Percentiles rank a stretch among this genome's conserved stretches.
Conservation (phyloP, 2,113 vertebrate genomes). For the Atractosteus spatula region DNA sequence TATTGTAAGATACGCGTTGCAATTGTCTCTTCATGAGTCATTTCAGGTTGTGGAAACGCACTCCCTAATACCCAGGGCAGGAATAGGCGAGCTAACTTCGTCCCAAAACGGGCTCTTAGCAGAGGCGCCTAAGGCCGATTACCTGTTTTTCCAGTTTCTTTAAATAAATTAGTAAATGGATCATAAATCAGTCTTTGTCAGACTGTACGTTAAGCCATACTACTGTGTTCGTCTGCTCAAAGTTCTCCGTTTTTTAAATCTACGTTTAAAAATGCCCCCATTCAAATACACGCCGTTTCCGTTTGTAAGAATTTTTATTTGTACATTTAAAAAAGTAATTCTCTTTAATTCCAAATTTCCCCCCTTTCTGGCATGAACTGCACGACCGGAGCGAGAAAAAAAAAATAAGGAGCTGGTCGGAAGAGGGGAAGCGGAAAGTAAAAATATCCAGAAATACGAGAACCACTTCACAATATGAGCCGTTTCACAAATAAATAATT, state of each 20-base stretch:
- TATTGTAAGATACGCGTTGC: no score
- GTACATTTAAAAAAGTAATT: slow-evolving; percentile 89
- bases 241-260: not conserved
- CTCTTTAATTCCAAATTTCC: slow-evolving; percentile 61
- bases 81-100: no score
- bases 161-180: no score
- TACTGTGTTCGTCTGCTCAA: not conserved
- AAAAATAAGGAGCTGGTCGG: slow-evolving; percentile 16
- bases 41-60: no score
- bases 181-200: no score
- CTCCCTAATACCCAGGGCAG: no score
- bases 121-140: no score
- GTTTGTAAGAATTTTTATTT: slow-evolving; percentile 90
- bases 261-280: not conserved
- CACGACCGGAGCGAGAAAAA: slow-evolving; percentile 46
- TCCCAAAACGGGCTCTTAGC: no score
- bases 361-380: slow-evolving; percentile 38
- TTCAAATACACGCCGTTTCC: slow-evolving; percentile 1
- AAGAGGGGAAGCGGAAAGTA: slow-evolving; percentile 42
- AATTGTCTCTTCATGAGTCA: no score
- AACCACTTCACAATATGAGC: slow-evolving; percentile 80
- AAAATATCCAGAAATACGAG: slow-evolving; percentile 76
- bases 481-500: slow-evolving; percentile 85
- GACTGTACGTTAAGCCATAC: no score
- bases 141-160: no score